These are phyloP conservation scores for Strigamia transsilvanica DNA, from an alignment of 2,888 invertebrate species.

Conservation along the genomic window DNA sequence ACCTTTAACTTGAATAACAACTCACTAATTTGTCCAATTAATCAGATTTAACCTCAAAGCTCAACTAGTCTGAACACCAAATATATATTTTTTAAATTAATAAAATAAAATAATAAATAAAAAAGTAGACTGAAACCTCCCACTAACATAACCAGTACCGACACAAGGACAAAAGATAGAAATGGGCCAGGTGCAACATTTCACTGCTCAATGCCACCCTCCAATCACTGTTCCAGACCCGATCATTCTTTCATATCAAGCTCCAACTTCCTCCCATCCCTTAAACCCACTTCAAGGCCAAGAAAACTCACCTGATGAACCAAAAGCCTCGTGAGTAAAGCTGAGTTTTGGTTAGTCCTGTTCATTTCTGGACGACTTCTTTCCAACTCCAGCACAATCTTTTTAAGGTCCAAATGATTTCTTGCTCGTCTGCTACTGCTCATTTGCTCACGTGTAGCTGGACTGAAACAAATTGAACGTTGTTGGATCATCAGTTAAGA, in stretches of 20 bases:
- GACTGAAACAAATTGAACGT: conserved; percentile 13
- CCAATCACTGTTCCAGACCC: conserved; percentile 23
- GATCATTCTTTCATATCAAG: conserved; percentile 25
- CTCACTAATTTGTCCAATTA: neutral
- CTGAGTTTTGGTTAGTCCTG: neutral
- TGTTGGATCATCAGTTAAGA: conserved; percentile 31
- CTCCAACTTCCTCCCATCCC: neutral
- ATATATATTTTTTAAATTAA: no score
- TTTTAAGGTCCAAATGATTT: conserved; percentile 21
- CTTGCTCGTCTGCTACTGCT: conserved; percentile 17
- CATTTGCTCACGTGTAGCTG: conserved; percentile 7
- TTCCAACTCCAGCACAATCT: conserved; percentile 10
- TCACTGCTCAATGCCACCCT: conserved; percentile 26
- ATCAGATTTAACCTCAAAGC: neutral
- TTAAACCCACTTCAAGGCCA: neutral
- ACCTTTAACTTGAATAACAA: neutral
- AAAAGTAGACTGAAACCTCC: neutral
- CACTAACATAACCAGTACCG: conserved; percentile 4
- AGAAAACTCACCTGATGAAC: conserved; percentile 16
- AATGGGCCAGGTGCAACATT: conserved; percentile 29
- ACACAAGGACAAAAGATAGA: conserved; percentile 7
- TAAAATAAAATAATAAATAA: neutral
- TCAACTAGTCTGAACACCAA: no score
- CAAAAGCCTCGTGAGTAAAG: conserved; percentile 19
- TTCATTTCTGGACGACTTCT: conserved; percentile 27